A percentile compares a stretch with the other conserved stretches of the same genome.
phyloP scores from a whole-genome alignment of 1,140 invertebrate genomes.

The Heliconius melpomene region DNA sequence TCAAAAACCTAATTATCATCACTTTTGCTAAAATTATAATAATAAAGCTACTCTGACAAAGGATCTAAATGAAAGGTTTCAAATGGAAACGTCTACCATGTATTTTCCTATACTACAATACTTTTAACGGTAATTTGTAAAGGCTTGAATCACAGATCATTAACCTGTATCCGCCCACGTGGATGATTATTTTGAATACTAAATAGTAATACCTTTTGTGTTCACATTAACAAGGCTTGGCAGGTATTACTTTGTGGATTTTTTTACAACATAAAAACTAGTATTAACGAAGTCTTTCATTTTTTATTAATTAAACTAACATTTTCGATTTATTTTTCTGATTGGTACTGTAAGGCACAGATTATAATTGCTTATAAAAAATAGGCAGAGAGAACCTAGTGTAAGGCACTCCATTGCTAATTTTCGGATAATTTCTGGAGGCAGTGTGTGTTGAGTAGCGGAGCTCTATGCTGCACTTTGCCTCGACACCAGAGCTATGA shows the following conservation, averaged over 20 bases:
- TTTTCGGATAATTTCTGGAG: too few species aligned
- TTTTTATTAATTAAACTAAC: background rate
- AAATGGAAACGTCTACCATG: background rate
- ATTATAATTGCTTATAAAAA: background rate
- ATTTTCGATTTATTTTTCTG: background rate
- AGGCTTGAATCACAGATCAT: conserved; percentile 35
- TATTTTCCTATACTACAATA: conserved; percentile 23
- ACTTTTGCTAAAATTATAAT: background rate
- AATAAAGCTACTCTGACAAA: background rate
- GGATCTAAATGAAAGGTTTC: background rate
- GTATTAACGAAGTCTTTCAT: background rate
- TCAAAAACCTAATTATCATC: background rate
- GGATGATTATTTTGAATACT: conserved; percentile 30
- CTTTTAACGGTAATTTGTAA: conserved; percentile 26
- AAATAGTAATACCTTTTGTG: conserved; percentile 18
- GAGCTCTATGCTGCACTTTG: too few species aligned
- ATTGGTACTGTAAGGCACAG: background rate
- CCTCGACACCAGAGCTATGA: too few species aligned
- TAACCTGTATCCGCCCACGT: conserved; percentile 38
- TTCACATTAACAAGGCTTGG: conserved; percentile 1
- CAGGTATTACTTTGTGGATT: background rate
- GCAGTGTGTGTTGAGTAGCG: too few species aligned
- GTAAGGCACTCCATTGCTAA: too few species aligned
- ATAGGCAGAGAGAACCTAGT: too few species aligned
- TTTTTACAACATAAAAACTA: background rate